These are phyloP conservation scores for Nematostella vectensis DNA, from an alignment of 92 coral and sea anemone genomes.

Conservation along the genomic window DNA sequence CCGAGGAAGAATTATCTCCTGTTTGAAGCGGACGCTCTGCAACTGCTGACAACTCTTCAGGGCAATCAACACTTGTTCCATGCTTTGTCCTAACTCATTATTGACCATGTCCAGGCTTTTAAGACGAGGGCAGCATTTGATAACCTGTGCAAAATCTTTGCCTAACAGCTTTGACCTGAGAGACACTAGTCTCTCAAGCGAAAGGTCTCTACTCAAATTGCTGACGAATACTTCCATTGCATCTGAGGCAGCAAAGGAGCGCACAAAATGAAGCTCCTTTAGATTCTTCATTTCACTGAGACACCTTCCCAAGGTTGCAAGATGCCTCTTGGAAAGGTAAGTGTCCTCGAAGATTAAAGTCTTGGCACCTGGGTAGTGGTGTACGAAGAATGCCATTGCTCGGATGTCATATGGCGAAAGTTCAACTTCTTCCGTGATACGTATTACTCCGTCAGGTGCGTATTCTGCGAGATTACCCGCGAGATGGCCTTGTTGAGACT, in stretches of 20 bases:
- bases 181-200: constrained; percentile 45
- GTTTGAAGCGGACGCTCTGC: constrained; percentile 28
- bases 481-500: constrained; percentile 64
- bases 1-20: constrained; percentile 28
- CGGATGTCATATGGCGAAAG: constrained; percentile 60
- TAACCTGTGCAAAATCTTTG: constrained; percentile 35
- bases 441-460: constrained; percentile 36
- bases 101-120: constrained; percentile 39
- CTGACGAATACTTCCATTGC: constrained; percentile 46
- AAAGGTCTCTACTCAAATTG: constrained; percentile 19
- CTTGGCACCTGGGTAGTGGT: constrained; percentile 29
- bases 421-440: constrained; percentile 18
- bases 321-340: constrained; percentile 33
- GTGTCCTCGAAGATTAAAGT: constrained; percentile 44
- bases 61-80: constrained; percentile 30
- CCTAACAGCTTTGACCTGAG: constrained; percentile 33
- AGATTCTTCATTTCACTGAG: constrained; percentile 35
- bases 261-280: constrained; percentile 40
- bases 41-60: constrained; percentile 35
- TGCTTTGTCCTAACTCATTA: constrained; percentile 36
- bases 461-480: constrained; percentile 31
- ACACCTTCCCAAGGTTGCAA: constrained; percentile 44
- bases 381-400: constrained; percentile 52
- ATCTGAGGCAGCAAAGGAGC: constrained; percentile 35
- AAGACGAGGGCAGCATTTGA: constrained; percentile 47